Base-by-base conservation (phyloP, 2,113 vertebrate species). In the Columba janthina region DNA sequence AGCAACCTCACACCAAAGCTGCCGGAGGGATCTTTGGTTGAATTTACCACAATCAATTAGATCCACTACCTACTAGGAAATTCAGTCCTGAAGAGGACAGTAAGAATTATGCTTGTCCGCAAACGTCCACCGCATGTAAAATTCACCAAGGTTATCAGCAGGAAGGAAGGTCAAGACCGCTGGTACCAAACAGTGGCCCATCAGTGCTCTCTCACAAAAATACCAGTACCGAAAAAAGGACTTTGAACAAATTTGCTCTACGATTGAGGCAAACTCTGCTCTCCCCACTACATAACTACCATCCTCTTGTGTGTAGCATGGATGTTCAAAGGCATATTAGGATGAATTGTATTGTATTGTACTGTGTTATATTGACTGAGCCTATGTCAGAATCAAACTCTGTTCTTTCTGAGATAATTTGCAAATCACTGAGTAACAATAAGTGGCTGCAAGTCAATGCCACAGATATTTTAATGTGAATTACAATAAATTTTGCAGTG, bases 31-130 rank as follows among this genome's bases (percentile, higher is more conserved):
- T 61, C 79, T 96, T 92, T 74, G 96, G 78, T 95, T 94, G 66
- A 88, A 89, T 28, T 94, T 89, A 32, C 94, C 92, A 61, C 28
- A 42, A 21, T 98, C 97, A 2, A 98, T 98, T 77, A 99, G 98
- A 97, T 98, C 98, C 98, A 98, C 98, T 76, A 98, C 98, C 98
- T 98, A 99, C 91, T 98, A 98, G 97, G 42, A 44, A 44, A 44
- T 44, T 44, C 15, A 44, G 42, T 16, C 42, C 42, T 44, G 42
- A 44, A 44, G 42, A 44, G 42, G 42, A 44, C 42, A 17, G 42
- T 44, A 17, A 44, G 42, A 44, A 44, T 17, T 16, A 44, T 17
- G 42, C 42, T 44, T 17, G 42, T 44, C 42, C 16, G 15, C 42
- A 44, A 44, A 99, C 98, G 89, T 98, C 98, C 12, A 53, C 53